Evolutionary conservation across 1,140 invertebrate genomes (phyloP), one percentile per base, ranked within the genome.

Genomic region (Cherax quadricarinatus): DNA sequence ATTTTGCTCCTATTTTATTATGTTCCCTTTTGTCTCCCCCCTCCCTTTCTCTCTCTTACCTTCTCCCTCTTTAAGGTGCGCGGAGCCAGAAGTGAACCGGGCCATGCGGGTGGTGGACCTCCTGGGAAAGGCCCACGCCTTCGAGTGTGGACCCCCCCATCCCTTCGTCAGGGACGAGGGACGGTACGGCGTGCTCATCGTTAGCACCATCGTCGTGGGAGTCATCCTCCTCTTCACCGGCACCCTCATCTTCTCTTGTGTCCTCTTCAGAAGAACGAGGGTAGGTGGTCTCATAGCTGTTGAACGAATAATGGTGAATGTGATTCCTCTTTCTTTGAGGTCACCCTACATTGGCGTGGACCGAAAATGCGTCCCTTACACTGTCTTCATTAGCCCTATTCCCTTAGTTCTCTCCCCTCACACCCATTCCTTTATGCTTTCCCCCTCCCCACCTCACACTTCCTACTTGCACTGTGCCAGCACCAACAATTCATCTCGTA

Each of bases 171-270:
- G n/a, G 24, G 6, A 75, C 7, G 83, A 70, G 57, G 83, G 83
- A 0, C 49, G 53, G 5, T 89, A 82, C 57, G 88, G 88, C 0
- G 78, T 80, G 21, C 88, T 89, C 81, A 73, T 83, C 60, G 49
- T 84, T 48, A 70, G 88, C 18, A 84, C 81, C 81, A 89, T 89
- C n/a, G 60, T 89, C 24, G 88, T 89, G 16, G 88, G 88, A 5
- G 73, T 73, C 48, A 21, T 89, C 66, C 66, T 89, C 10, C 80
- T 89, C 66, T 16, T 89, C 49, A 84, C 81, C 0, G 88, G 88
- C 62, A 83, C 80, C 66, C 21, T 84, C 10, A 7, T 84, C 49
- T 89, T 89, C 80, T 51, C 82, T 10, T 84, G 75, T 66, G 81
- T 75, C 4, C 88, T 89, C 49, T 89, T 73, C 66, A 89, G 81